phyloP scores from a whole-genome alignment of 2,888 invertebrate species.

The Ommatoiulus sabulosus region DNA sequence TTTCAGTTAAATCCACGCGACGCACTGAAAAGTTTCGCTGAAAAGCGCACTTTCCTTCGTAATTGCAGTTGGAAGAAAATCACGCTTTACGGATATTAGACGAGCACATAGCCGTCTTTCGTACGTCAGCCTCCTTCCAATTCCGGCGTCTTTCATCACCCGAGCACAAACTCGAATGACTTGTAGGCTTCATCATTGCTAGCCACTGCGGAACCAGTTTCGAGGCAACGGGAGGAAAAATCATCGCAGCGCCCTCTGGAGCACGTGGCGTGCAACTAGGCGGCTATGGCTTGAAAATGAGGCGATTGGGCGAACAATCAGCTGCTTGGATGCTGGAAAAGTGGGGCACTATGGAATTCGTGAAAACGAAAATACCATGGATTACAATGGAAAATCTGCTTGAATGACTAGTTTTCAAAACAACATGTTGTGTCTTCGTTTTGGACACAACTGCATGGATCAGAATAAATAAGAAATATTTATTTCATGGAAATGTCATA shows the following conservation, averaged over 20 bases:
- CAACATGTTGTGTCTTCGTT: too few relatives aligned
- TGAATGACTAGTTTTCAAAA: too few relatives aligned
- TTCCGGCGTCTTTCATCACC: neutral
- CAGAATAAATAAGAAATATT: too few relatives aligned
- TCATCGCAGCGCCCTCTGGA: neutral
- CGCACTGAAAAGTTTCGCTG: neutral
- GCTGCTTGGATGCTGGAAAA: too few relatives aligned
- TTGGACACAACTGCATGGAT: too few relatives aligned
- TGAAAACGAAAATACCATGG: too few relatives aligned
- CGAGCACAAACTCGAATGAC: slow-evolving; percentile 9
- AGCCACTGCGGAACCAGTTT: neutral
- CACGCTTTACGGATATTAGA: neutral
- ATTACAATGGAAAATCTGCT: too few relatives aligned
- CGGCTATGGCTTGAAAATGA: too few relatives aligned
- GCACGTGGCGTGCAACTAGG: neutral
- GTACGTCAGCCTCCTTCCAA: slow-evolving; percentile 1
- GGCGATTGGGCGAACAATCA: too few relatives aligned
- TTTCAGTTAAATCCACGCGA: neutral
- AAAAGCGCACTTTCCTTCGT: neutral
- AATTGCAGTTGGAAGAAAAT: neutral
- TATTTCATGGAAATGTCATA: too few relatives aligned
- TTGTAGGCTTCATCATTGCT: neutral
- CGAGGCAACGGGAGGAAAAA: neutral
- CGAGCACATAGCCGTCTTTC: neutral
- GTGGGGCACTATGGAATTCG: too few relatives aligned